These are phyloP conservation scores for Carettochelys insculpta DNA, from an alignment of 2,113 vertebrate genomes.

Conservation along the genomic window DNA sequence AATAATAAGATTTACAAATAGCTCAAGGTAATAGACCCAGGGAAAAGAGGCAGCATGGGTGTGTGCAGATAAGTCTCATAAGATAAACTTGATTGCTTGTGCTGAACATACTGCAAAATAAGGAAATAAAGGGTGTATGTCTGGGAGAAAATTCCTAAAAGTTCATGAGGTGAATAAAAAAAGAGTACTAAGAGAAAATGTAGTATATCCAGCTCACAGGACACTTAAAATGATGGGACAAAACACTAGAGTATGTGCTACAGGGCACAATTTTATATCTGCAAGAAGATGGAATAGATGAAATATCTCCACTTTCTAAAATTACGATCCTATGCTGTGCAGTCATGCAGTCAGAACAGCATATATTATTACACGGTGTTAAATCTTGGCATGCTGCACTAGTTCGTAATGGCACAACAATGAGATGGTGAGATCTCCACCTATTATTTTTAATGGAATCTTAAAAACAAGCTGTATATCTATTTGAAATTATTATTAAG, in stretches of 20 bases:
- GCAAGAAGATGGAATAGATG: neutral
- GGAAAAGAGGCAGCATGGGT: neutral
- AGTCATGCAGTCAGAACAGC: neutral
- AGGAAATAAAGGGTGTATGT: neutral
- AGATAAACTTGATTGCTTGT: constrained; percentile 3
- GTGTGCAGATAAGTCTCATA: neutral
- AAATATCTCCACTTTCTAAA: neutral
- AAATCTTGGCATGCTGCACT: neutral
- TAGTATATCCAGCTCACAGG: neutral
- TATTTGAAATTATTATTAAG: neutral
- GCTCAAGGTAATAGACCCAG: neutral
- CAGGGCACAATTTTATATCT: neutral
- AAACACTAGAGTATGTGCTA: neutral
- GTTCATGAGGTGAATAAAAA: neutral
- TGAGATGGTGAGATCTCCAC: neutral
- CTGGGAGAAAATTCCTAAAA: neutral
- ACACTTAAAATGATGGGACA: neutral
- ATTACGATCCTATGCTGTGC: neutral
- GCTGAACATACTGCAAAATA: neutral
- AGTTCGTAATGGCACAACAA: neutral
- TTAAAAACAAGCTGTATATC: neutral
- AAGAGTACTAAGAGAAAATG: neutral
- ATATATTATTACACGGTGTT: neutral
- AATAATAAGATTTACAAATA: neutral
- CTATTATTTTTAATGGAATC: neutral